These are phyloP conservation scores for Cybosia mesomella DNA, from an alignment of 2,888 invertebrate species.

Conservation along the genomic window DNA sequence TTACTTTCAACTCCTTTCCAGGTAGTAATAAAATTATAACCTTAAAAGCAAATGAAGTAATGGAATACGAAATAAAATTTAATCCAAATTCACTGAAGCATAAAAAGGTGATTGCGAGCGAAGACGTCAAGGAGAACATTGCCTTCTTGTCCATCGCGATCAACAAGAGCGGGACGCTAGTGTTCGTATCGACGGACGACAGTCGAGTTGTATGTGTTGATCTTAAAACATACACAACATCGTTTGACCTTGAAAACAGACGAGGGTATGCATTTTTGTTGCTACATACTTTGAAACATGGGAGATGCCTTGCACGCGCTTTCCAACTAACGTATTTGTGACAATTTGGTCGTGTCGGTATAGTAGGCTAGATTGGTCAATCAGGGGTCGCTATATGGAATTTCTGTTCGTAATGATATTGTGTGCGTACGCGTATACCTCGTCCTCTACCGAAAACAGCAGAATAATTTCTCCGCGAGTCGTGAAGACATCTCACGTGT, in stretches of 20 bases:
- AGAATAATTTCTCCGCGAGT: too few species aligned
- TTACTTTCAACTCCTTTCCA: conserved; percentile 48
- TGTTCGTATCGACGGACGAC: conserved; percentile 81
- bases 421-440: too few species aligned
- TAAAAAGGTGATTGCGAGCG: conserved; percentile 63
- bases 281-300: too few species aligned
- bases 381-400: too few species aligned
- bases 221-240: conserved; percentile 69
- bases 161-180: conserved; percentile 74
- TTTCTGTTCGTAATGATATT: too few species aligned
- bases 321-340: too few species aligned
- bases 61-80: conserved; percentile 69
- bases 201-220: conserved; percentile 77
- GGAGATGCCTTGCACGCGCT: too few species aligned
- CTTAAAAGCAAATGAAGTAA: conserved; percentile 71
- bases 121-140: conserved; percentile 69
- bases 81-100: conserved; percentile 57
- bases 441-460: too few species aligned
- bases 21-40: conserved; percentile 77
- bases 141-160: conserved; percentile 73
- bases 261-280: conserved; percentile 74
- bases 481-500: too few species aligned
- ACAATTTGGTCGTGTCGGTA: too few species aligned
- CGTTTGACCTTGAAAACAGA: conserved; percentile 78
- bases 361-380: too few species aligned